Evolutionary conservation across 1,140 invertebrate genomes (phyloP).

Genomic region (Orussus abietinus): DNA sequence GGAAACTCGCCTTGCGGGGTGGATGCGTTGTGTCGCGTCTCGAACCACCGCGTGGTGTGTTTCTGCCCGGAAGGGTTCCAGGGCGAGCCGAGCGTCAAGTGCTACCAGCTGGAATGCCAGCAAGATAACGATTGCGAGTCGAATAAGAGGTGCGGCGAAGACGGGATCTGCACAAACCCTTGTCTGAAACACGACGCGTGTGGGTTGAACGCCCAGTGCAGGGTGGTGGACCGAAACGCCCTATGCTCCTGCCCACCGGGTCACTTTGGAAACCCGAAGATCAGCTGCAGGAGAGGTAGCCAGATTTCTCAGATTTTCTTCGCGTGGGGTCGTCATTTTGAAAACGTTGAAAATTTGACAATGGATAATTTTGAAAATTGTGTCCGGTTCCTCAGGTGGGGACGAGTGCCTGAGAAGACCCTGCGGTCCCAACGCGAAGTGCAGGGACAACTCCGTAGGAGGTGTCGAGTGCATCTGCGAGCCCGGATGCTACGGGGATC

Average conservation of each 20-base stretch:
- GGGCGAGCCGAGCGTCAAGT: conserved; percentile 72
- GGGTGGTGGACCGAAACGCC: conserved; percentile 69
- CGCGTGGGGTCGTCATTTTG: not conserved
- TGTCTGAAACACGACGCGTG: conserved; percentile 73
- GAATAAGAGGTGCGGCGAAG: conserved; percentile 70
- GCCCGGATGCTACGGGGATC: conserved; percentile 76
- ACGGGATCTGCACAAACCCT: conserved; percentile 77
- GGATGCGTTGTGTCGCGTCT: conserved; percentile 71
- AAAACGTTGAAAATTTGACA: not conserved
- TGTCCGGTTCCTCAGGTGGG: conserved; percentile 45
- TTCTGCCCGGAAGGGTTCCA: conserved; percentile 79
- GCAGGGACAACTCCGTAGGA: conserved; percentile 64
- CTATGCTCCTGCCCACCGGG: conserved; percentile 83
- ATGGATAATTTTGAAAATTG: not conserved
- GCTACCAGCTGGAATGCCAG: conserved; percentile 72
- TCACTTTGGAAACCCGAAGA: conserved; percentile 75
- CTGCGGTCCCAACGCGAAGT: conserved; percentile 80
- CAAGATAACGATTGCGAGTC: conserved; percentile 72
- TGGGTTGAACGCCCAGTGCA: conserved; percentile 81
- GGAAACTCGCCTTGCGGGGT: conserved; percentile 65
- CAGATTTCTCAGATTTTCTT: conserved; percentile 1
- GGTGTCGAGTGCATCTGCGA: conserved; percentile 76
- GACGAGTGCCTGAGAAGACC: conserved; percentile 73
- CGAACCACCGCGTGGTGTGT: conserved; percentile 76
- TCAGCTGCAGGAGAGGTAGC: conserved; percentile 68